Percentiles rank a stretch among this genome's conserved stretches.
Evolutionary conservation across 2,113 vertebrate species (phyloP).

Genomic region (Urocolius indicus): DNA sequence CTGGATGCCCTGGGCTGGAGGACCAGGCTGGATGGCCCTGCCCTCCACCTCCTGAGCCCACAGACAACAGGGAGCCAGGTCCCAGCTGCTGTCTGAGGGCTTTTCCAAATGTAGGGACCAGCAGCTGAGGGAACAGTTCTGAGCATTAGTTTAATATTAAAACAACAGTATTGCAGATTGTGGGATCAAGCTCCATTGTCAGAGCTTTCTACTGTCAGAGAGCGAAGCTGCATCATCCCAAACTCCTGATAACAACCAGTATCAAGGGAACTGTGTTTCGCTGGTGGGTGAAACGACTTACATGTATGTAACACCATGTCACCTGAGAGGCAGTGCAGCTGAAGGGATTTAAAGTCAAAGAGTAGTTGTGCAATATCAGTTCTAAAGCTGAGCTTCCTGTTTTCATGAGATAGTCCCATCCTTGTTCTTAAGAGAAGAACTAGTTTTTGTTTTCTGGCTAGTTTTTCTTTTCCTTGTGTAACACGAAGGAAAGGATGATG

Average conservation of each 20-base stretch:
- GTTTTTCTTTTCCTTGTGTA: background rate
- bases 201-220: background rate
- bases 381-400: background rate
- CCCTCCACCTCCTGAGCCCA: background rate
- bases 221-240: background rate
- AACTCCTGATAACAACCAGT: background rate
- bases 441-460: background rate
- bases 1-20: too few species aligned
- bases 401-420: background rate
- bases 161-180: too few species aligned
- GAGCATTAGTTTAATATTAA: background rate
- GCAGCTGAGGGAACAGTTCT: too few species aligned
- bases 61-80: too few species aligned
- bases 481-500: background rate
- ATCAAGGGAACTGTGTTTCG: background rate
- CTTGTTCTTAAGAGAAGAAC: background rate
- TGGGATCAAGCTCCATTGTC: background rate
- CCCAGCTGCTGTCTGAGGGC: background rate
- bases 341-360: background rate
- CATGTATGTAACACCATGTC: accelerated
- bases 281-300: background rate
- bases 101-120: background rate
- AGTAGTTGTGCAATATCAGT: background rate
- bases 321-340: background rate
- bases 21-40: background rate